phyloP scores from a whole-genome alignment of 2,797 vertebrate species.

The Sarcophilus harrisii region DNA sequence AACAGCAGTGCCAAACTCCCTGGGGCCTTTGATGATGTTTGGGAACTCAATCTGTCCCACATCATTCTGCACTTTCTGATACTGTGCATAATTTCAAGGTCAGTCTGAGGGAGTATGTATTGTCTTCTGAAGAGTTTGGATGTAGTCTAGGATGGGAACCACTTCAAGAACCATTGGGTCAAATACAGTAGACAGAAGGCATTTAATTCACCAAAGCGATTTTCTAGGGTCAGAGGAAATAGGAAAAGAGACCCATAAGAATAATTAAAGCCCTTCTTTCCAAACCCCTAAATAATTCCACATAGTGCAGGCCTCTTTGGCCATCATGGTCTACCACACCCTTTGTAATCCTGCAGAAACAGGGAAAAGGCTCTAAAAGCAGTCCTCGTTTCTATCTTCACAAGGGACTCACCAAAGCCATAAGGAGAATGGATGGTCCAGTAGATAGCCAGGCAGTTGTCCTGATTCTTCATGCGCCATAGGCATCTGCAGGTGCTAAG shows the following conservation, averaged over 20 bases:
- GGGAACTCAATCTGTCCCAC: background rate
- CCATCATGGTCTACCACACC: background rate
- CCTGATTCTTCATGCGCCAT: slow-evolving; percentile 90
- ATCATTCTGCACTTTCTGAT: slow-evolving; percentile 8
- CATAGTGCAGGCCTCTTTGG: slow-evolving; percentile 12
- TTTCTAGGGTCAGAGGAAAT: background rate
- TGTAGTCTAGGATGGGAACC: background rate
- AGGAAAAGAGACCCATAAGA: background rate
- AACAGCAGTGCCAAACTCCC: slow-evolving; percentile 1
- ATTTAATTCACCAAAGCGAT: background rate
- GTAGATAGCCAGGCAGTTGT: slow-evolving; percentile 92
- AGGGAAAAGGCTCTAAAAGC: slow-evolving; percentile 29
- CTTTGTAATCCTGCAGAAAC: slow-evolving; percentile 20
- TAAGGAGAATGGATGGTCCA: slow-evolving; percentile 89
- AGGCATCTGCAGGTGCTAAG: slow-evolving; percentile 93
- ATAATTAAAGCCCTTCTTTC: slow-evolving; percentile 7
- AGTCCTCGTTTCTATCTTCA: background rate
- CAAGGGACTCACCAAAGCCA: slow-evolving; percentile 88
- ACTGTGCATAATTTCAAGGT: background rate
- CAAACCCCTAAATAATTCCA: slow-evolving; percentile 15
- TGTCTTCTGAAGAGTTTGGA: background rate
- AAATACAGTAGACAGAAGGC: slow-evolving; percentile 19
- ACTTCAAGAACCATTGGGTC: background rate
- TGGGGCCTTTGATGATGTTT: background rate
- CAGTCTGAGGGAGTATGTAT: background rate